Evolutionary conservation across 1,140 invertebrate species (phyloP), one percentile per base, ranked within the genome.

Genomic region (Trachymyrmex cornetzi): DNA sequence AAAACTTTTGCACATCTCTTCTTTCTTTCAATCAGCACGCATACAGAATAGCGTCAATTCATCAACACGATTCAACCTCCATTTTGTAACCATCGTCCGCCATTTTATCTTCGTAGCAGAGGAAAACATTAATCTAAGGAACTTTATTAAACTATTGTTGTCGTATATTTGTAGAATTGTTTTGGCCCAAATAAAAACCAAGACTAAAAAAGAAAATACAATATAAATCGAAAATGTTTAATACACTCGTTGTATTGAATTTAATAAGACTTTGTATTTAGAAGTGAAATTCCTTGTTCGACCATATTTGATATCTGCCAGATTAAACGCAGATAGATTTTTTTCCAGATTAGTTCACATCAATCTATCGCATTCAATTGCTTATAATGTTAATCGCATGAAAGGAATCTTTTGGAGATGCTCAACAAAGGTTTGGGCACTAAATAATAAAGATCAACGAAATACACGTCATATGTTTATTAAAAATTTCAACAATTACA

Each of bases 1-100:
- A n/a, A 16, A 22, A 89, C 16, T 53, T 81, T 14, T 12, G 24
- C 38, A 22, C 38, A 14, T 16, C 22, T 57, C 59, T 27, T 16
- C 48, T 72, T 82, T 48, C 6, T 22, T 57, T 74, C 5, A 38
- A 24, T 74, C 53, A 38, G 27, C 30, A 2, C 9, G 27, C 48
- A 38, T 6, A 14, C 55, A 74, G 16, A 57, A 50, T 44, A 71
- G 57, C 34, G 14, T 44, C 27, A 27, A 38, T 38, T 38, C 30
- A 59, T 75, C 30, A 75, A 34, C n/a, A 38, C 7, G n/a, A 12
- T 64, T 50, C 64, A 22, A 87, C 87, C 81, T 63, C 92, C 93
- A 93, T 93, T 93, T 93, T 89, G 85, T 90, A 77, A 74, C 64
- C 50, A 66, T 38, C 30, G 69, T 85, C 90, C 87, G 87, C 93